Conservation (phyloP, 2,113 vertebrate species). For the Bungarus multicinctus region DNA sequence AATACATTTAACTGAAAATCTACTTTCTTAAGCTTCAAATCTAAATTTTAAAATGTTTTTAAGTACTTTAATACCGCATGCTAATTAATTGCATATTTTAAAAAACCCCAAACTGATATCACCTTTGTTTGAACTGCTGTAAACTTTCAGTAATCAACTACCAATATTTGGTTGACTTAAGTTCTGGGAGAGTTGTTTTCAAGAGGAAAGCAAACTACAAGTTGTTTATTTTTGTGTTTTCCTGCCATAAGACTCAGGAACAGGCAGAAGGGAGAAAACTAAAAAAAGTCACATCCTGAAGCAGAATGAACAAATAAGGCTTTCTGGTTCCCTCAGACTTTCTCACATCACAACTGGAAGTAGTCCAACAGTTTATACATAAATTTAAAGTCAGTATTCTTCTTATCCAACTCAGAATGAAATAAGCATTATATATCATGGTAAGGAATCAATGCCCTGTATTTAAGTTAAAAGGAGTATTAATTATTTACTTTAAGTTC, state of each 20-base stretch:
- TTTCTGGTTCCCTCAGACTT: conserved; percentile 3
- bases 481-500: not conserved
- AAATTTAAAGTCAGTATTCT: conserved; percentile 6
- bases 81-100: not conserved
- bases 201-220: not conserved
- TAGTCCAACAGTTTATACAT: not conserved
- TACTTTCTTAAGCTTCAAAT: not conserved
- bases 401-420: not conserved
- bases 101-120: not conserved
- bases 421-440: not conserved
- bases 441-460: not conserved
- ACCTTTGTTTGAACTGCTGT: not conserved
- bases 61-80: not conserved
- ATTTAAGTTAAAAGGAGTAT: conserved; percentile 4
- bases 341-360: conserved; percentile 13
- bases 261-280: not conserved
- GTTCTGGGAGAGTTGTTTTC: not conserved
- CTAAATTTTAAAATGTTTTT: not conserved
- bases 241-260: conserved; percentile 21
- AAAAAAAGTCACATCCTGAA: conserved; percentile 11
- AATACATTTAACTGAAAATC: not conserved
- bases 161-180: not conserved
- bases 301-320: conserved; percentile 19
- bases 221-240: conserved; percentile 20
- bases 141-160: not conserved